Base-by-base conservation (phyloP, 1,140 invertebrate genomes). In the Drosophila ficusphila region DNA sequence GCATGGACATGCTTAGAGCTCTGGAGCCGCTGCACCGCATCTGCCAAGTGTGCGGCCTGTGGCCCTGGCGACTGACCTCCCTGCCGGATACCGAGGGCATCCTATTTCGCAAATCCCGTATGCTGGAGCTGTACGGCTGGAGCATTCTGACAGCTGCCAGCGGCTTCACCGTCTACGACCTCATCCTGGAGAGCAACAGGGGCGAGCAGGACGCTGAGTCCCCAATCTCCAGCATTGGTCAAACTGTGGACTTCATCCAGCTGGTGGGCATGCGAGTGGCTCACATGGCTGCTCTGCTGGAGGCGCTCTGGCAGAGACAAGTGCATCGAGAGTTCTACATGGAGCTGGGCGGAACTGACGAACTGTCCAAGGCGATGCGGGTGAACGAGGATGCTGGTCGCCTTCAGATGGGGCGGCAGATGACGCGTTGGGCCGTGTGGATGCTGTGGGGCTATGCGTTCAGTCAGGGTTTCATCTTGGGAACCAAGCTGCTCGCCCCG, bases 181-280 rank as follows among this genome's bases (percentile, higher is more conserved):
- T 91, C 2, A 78, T 91, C 33, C 38, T 57, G 14, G 71, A 42
- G 36, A 71, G 60, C 29, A 60, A 53, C 16, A 42, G 25, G 18
- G 23, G 11, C 11, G 39, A 44, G 6, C 42, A 21, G 6, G 25
- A 12, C 14, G 29, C 12, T 4, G 53, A 53, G 25, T 57, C 60
- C 1, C 41, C 36, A 14, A 61, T 89, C 16, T 60, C 54, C 0
- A 65, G 62, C 34, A 73, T 91, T 27, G 90, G 90, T 0, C 56
- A 88, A 38, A 91, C 79, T 0, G 79, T 91, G 8, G 90, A 91
- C 57, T 89, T 58, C 12, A 90, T 91, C 34, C 90, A 91, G 57
- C 27, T 91, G 65, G 62, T 90, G 21, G 88, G 90, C 42, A 83
- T 91, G 33, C 86, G 90, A 3, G 61, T 91, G 21, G 71, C 90